Base-by-base conservation (phyloP, 2,797 vertebrate genomes). In the Malacoctenus gilli region DNA sequence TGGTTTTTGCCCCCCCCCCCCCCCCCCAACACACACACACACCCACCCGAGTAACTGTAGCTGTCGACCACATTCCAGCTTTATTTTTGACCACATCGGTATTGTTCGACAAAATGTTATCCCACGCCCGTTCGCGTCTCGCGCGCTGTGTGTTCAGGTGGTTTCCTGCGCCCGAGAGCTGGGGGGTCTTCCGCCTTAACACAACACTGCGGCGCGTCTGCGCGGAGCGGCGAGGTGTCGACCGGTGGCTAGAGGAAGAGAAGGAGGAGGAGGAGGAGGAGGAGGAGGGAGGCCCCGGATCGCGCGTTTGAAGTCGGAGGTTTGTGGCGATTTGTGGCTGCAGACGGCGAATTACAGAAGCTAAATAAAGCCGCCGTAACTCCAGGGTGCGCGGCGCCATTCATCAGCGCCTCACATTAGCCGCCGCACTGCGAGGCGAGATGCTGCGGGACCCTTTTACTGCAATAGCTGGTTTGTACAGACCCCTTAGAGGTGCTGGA, bases 71-170 rank as follows among this genome's bases (percentile, higher is more conserved):
- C 69, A 59, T 59, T 58, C 63, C 73, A 55, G 61, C 48, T 25
- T 47, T 58, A 59, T 67, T 71, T 75, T 62, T 62, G 10, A 48
- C 39, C 34, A 22, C 38, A 56, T 37, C 53, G 56, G 56, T 80
- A 77, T 79, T 84, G 67, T 77, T 63, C 2, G 14, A 68, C 52
- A 62, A 79, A 75, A 83, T 74, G 59, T 80, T 83, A 70, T 86
- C 75, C 25, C 73, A 38, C 56, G 55, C 68, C 36, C 54, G 31
- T 80, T 70, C 68, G 28, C 54, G 65, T 28, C 40, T 71, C 2
- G 16, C n/a, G 34, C 20, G 21, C 35, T 87, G 83, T 82, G 41
- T 82, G 50, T 28, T 63, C 79, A 84, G 80, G 77, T 83, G 84
- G 74, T 9, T n/a, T 16, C 18, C 9, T 31, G 8, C 39, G 52